Evolutionary conservation across 2,888 invertebrate species (phyloP).

Genomic region (Acrobeloides nanus): DNA sequence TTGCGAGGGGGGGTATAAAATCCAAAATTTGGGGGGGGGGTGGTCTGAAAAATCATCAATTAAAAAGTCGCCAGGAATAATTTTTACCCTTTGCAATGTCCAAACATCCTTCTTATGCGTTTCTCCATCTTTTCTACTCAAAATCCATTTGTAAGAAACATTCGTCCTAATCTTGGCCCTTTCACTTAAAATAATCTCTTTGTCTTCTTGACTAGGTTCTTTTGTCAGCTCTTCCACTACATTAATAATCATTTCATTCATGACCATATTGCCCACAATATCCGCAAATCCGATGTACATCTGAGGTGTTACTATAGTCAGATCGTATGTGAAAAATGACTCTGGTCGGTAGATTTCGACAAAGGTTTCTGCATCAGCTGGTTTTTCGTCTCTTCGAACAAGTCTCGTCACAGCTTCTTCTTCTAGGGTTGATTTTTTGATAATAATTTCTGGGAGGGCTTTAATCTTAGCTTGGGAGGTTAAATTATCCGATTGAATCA

Average conservation of each 20-base stretch:
- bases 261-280: not conserved
- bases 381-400: not conserved
- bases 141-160: constrained; percentile 17
- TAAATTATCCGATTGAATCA: too few species aligned
- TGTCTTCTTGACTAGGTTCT: constrained; percentile 2
- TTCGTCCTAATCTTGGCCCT: constrained; percentile 9
- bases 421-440: not conserved
- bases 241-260: constrained; percentile 8
- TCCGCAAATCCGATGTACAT: constrained; percentile 6
- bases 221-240: constrained; percentile 11
- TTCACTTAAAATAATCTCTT: constrained; percentile 10
- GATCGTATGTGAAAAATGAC: constrained; percentile 6
- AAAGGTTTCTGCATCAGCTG: constrained; percentile 7
- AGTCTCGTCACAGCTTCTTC: not conserved
- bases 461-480: not conserved
- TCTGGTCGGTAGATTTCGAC: constrained; percentile 11
- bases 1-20: too few species aligned
- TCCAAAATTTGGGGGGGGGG: too few species aligned
- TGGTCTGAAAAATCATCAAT: too few species aligned
- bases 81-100: constrained; percentile 15
- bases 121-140: constrained; percentile 8
- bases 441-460: not conserved
- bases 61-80: not conserved
- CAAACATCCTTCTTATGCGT: constrained; percentile 14
- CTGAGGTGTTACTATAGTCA: constrained; percentile 15